Conservation (phyloP, 2,797 vertebrate species). For the Sphenodon punctatus region DNA sequence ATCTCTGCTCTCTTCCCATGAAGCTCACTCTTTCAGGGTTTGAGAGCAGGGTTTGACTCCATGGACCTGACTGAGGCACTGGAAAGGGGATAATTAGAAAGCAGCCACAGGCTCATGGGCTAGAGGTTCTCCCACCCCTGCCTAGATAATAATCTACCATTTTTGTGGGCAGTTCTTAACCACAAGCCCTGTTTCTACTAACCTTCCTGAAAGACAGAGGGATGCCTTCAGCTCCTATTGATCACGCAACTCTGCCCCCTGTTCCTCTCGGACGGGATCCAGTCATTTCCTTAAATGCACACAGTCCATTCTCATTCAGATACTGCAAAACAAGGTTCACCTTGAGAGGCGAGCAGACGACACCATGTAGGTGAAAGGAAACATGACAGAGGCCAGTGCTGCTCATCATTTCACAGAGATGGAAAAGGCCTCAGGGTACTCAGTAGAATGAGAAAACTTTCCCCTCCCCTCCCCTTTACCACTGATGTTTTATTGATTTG, state of each 20-base stretch:
- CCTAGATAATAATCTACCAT: no score
- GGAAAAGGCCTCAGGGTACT: conserved; percentile 69
- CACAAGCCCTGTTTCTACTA: background rate
- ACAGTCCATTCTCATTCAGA: background rate
- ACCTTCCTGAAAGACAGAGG: background rate
- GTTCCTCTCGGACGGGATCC: conserved; percentile 24
- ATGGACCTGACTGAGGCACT: no score
- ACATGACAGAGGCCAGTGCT: conserved; percentile 70
- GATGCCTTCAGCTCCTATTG: background rate
- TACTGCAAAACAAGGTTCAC: conserved; percentile 48
- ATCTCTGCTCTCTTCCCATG: no score
- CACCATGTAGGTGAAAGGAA: conserved; percentile 74
- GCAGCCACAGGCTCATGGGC: no score
- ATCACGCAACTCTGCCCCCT: background rate
- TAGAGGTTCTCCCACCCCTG: no score
- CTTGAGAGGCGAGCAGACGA: conserved; percentile 76
- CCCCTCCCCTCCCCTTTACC: conserved; percentile 38
- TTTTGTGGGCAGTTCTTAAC: no score
- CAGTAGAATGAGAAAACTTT: conserved; percentile 76
- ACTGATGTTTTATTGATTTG: conserved; percentile 97
- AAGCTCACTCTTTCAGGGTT: no score
- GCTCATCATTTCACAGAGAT: conserved; percentile 66
- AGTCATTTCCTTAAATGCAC: conserved; percentile 29
- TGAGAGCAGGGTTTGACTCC: no score
- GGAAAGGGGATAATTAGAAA: no score